phyloP scores from a whole-genome alignment of 2,888 invertebrate genomes.

The Acanthoscelides obtectus region DNA sequence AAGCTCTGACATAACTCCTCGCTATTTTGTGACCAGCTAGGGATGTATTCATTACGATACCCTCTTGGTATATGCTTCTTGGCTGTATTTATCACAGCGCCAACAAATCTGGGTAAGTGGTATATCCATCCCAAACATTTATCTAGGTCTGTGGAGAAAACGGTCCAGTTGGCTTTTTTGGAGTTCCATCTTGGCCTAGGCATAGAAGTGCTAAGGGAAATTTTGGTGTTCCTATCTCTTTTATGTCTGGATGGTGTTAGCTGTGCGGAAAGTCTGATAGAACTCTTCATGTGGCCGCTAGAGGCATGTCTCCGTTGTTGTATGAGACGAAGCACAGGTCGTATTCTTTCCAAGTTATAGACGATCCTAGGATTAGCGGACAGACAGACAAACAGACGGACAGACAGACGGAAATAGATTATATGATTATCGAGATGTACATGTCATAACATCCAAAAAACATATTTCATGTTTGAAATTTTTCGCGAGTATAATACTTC shows the following conservation, averaged over 20 bases:
- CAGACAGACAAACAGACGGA: too few relatives aligned
- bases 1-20: too few relatives aligned
- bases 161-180: constrained; percentile 14
- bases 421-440: too few relatives aligned
- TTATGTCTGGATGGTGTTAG: constrained; percentile 18
- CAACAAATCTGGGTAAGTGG: constrained; percentile 13
- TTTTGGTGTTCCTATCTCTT: constrained; percentile 13
- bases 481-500: too few relatives aligned
- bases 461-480: too few relatives aligned
- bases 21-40: too few relatives aligned
- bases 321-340: constrained; percentile 15
- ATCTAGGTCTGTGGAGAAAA: constrained; percentile 11
- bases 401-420: too few relatives aligned
- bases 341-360: too few relatives aligned
- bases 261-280: constrained; percentile 16
- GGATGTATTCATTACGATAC: constrained; percentile 12
- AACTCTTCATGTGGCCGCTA: constrained; percentile 4
- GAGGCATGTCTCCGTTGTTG: constrained; percentile 3
- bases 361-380: too few relatives aligned
- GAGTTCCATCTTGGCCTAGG: constrained; percentile 17
- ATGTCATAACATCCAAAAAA: too few relatives aligned
- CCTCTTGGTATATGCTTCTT: constrained; percentile 17
- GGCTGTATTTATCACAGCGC: constrained; percentile 8
- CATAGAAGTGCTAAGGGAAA: constrained; percentile 9
- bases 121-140: constrained; percentile 9